Evolutionary conservation across 2,888 invertebrate genomes (phyloP).

Genomic region (Scaptomyza flava): DNA sequence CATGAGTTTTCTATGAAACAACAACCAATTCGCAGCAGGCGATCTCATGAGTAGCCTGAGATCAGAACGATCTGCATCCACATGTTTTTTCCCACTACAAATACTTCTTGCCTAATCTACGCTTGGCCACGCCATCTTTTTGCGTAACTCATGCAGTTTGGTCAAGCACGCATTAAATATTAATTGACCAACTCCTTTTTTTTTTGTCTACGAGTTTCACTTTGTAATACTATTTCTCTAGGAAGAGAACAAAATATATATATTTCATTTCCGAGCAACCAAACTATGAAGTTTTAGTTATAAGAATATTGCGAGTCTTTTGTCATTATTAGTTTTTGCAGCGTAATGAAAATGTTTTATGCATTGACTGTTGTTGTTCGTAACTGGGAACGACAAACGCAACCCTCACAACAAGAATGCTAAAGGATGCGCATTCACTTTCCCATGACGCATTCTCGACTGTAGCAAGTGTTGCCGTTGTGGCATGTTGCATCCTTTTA

Average conservation of each 20-base stretch:
- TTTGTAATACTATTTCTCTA: background rate
- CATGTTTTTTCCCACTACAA: constrained; percentile 30
- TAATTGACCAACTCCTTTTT: constrained; percentile 35
- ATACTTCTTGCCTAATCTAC: constrained; percentile 54
- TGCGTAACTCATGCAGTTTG: constrained; percentile 48
- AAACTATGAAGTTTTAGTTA: background rate
- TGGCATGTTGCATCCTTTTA: constrained; percentile 37
- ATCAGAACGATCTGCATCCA: constrained; percentile 41
- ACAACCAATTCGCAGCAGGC: constrained; percentile 45
- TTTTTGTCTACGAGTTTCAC: too few species aligned
- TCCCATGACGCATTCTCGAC: constrained; percentile 62
- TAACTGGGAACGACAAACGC: constrained; percentile 11
- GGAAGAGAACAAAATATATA: background rate
- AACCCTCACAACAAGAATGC: constrained; percentile 1
- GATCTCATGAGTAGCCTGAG: constrained; percentile 22
- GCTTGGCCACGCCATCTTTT: constrained; percentile 41
- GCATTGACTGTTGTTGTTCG: background rate
- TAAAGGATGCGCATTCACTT: constrained; percentile 56
- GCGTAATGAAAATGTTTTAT: constrained; percentile 48
- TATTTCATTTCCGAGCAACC: background rate
- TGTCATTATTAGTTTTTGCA: constrained; percentile 46
- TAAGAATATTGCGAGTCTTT: background rate
- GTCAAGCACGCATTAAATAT: constrained; percentile 53
- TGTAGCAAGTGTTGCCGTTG: constrained; percentile 41
- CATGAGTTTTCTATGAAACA: constrained; percentile 57